These are phyloP conservation scores for Caenorhabditis sp. DNA, from an alignment of 2,888 invertebrate genomes.

Conservation along the genomic window DNA sequence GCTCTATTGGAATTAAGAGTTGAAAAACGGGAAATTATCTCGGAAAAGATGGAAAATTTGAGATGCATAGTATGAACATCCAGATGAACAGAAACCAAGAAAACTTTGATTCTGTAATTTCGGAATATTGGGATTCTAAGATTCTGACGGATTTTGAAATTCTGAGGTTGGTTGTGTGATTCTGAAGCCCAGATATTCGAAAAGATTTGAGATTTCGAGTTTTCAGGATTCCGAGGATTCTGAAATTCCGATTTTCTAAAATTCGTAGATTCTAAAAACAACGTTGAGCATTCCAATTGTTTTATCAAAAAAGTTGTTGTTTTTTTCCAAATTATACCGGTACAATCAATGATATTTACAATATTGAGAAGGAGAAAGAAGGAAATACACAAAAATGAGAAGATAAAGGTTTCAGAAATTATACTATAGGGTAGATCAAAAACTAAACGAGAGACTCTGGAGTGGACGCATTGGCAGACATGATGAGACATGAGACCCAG, in stretches of 20 bases:
- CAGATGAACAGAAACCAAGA: too few relatives aligned
- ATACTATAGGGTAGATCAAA: neutral
- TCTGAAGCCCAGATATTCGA: too few relatives aligned
- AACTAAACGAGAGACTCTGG: slow-evolving; percentile 50
- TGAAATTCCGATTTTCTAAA: too few relatives aligned
- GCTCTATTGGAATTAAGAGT: neutral
- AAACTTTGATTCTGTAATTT: too few relatives aligned
- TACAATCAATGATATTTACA: slow-evolving; percentile 34
- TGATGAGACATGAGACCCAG: slow-evolving; percentile 76
- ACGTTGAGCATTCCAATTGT: too few relatives aligned
- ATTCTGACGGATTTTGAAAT: neutral
- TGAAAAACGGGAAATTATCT: too few relatives aligned
- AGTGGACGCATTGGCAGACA: slow-evolving; percentile 66
- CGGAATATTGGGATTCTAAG: neutral
- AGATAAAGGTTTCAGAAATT: too few relatives aligned
- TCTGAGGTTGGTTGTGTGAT: too few relatives aligned
- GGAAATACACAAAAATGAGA: slow-evolving; percentile 15
- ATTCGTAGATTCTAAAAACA: too few relatives aligned
- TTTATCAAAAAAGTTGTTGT: neutral
- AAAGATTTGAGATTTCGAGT: neutral
- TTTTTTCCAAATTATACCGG: slow-evolving; percentile 6
- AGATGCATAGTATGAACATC: too few relatives aligned
- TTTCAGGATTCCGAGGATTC: neutral
- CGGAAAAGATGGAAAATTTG: too few relatives aligned
- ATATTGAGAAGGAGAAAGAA: slow-evolving; percentile 6